phyloP scores from a whole-genome alignment of 2,888 invertebrate species.

The Drosophila barbarae region DNA sequence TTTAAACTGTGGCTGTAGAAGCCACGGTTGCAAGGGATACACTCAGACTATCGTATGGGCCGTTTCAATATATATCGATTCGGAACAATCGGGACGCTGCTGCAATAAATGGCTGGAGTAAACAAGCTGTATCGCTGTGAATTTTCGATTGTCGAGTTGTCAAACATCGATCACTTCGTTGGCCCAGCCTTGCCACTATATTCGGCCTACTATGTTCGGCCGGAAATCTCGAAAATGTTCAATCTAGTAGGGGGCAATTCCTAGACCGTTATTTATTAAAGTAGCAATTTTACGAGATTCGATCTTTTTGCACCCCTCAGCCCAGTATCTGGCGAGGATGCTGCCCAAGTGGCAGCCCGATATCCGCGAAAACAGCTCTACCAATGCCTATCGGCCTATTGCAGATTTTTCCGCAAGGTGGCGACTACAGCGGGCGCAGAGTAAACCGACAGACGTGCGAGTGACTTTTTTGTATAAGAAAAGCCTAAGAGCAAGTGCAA shows the following conservation, averaged over 20 bases:
- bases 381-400: slow-evolving; percentile 24
- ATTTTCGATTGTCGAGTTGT: neutral
- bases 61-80: slow-evolving; percentile 14
- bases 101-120: neutral
- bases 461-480: slow-evolving; percentile 58
- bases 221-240: neutral
- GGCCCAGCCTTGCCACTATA: slow-evolving; percentile 2
- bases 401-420: slow-evolving; percentile 68
- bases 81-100: neutral
- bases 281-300: neutral
- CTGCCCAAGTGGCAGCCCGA: neutral
- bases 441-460: slow-evolving; percentile 59
- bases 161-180: neutral
- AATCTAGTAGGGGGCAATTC: neutral
- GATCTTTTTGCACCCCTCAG: no score
- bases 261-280: neutral
- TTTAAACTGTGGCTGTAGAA: slow-evolving; percentile 68
- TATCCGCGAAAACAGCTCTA: neutral
- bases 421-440: slow-evolving; percentile 69
- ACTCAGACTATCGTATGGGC: slow-evolving; percentile 22
- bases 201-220: neutral
- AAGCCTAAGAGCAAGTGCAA: slow-evolving; percentile 64
- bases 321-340: neutral
- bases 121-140: neutral
- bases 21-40: slow-evolving; percentile 54